A percentile compares a stretch with the other conserved stretches of the same genome.
Evolutionary conservation across 2,797 vertebrate genomes (phyloP).

Genomic region (Chloroceryle amazona): DNA sequence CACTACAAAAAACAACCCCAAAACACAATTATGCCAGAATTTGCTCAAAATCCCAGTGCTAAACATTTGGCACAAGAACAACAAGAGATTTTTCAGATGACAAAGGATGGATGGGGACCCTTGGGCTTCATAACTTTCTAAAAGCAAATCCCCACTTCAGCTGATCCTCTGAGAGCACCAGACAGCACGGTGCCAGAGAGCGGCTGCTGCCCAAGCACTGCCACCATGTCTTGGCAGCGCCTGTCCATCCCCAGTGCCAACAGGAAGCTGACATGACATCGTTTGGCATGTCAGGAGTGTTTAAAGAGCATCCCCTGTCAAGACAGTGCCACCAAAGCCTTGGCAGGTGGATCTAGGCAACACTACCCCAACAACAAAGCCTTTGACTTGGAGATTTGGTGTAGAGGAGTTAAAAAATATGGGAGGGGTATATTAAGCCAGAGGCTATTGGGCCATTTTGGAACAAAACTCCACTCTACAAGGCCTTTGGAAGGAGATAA

Average conservation of each 20-base stretch:
- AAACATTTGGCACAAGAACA: not conserved
- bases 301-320: accelerated
- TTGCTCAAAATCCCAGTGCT: not conserved
- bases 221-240: not conserved
- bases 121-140: not conserved
- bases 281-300: not conserved
- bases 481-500: not conserved
- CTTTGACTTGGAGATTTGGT: not conserved
- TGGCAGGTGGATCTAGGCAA: accelerated
- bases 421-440: not conserved
- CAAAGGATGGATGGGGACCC: accelerated
- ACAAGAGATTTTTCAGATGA: not conserved
- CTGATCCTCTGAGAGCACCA: not conserved
- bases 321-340: not conserved
- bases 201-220: accelerated
- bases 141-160: not conserved
- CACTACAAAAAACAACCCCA: not conserved
- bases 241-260: accelerated
- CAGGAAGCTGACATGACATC: accelerated
- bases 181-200: not conserved
- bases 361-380: not conserved
- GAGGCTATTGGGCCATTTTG: not conserved
- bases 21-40: not conserved
- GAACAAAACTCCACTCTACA: accelerated
- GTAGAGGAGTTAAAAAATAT: not conserved